Conservation (phyloP, 2,113 vertebrate species). For the Lepisosteus osseus region DNA sequence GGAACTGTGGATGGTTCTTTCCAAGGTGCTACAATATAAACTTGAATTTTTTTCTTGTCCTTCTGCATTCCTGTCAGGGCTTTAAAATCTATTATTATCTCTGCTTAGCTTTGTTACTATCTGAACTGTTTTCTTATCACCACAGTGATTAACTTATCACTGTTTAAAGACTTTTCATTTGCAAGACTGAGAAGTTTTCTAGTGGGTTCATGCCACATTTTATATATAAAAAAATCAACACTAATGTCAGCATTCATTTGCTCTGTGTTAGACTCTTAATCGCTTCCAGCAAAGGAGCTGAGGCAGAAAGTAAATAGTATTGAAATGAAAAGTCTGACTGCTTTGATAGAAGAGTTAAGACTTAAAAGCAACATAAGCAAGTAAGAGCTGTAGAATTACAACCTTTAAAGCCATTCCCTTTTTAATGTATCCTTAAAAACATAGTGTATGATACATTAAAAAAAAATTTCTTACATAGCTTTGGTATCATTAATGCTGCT, state of each 20-base stretch:
- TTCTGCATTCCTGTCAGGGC: slow-evolving; percentile 1
- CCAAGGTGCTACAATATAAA: too few relatives aligned
- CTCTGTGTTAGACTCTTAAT: not conserved
- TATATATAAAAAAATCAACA: not conserved
- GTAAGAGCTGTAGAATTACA: too few relatives aligned
- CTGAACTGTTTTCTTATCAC: slow-evolving; percentile 8
- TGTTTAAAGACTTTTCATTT: slow-evolving; percentile 6
- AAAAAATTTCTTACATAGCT: too few relatives aligned
- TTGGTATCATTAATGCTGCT: too few relatives aligned
- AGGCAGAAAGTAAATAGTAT: not conserved
- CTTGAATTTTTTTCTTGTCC: not conserved
- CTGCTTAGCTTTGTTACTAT: slow-evolving; percentile 18
- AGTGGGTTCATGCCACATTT: slow-evolving; percentile 1
- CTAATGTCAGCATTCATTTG: not conserved
- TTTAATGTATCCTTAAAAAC: too few relatives aligned
- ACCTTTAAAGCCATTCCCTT: too few relatives aligned
- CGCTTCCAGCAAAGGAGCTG: not conserved
- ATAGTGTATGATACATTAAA: too few relatives aligned
- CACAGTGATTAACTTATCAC: not conserved
- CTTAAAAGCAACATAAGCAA: too few relatives aligned
- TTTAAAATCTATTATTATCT: slow-evolving; percentile 20
- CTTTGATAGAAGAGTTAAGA: too few relatives aligned
- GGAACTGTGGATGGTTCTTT: too few relatives aligned
- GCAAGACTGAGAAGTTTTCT: not conserved
- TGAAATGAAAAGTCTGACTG: too few relatives aligned